Evolutionary conservation across 2,113 vertebrate genomes (phyloP), one percentile per base, ranked within the genome.

Genomic region (Perccottus glenii): DNA sequence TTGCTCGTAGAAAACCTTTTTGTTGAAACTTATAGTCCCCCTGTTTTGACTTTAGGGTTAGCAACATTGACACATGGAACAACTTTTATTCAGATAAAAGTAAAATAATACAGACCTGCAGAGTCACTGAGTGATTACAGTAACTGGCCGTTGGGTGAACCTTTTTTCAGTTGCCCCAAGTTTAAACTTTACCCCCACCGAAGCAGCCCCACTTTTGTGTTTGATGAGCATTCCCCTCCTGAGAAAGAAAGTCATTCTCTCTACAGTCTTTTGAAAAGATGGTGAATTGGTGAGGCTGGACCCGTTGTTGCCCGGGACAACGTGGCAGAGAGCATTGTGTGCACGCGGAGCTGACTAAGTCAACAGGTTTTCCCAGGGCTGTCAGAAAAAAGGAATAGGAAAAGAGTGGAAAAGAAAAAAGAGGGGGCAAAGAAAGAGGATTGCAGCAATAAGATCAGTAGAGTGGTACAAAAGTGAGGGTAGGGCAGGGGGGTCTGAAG

Each of bases 321-420:
- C 86, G 62, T 77, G 75, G 55, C 14, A 42, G 56, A 61, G 81
- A 81, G 87, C 87, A 87, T 89, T 92, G 88, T 90, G 88, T 81
- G 87, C 32, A 27, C 72, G 67, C 12, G 51, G 77, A 67, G 58
- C 73, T 51, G 46, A 81, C 83, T 83, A 85, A 87, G 83, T 85
- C 88, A 72, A 91, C 79, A 59, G 84, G 85, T 91, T 94, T 91
- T 93, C 91, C 91, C 91, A 94, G 90, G 90, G 77, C 76, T 75
- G 80, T 78, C 80, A 87, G 76, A 84, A 83, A 27, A 27, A 86
- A 53, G 72, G 71, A 75, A 71, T 52, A 43, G 53, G 67, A 73
- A 78, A 73, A 72, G 70, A 77, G 55, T 47, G 56, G 65, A n/a
- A 69, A 44, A 66, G 65, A 33, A 52, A 43, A 19, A 63, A 46